These are phyloP conservation scores for Agonopterix subpropinquella DNA, from an alignment of 2,888 invertebrate genomes.

Conservation along the genomic window DNA sequence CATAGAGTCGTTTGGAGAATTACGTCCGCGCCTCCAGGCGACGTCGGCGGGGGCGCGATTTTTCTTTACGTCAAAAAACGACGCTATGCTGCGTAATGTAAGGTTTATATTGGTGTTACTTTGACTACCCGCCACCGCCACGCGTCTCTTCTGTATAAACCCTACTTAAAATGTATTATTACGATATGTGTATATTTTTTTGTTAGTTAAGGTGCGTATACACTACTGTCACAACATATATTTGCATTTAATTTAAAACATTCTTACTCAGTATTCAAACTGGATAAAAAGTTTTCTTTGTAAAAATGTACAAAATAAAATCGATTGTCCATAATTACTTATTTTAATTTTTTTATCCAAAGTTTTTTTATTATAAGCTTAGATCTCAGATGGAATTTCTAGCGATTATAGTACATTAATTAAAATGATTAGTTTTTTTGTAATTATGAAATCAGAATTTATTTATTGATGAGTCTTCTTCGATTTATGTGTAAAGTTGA, in stretches of 20 bases:
- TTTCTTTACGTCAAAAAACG: no score
- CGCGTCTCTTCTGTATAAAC: no score
- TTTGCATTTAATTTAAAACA: conserved; percentile 41
- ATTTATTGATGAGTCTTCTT: conserved; percentile 59
- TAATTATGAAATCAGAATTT: conserved; percentile 63
- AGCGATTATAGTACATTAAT: conserved; percentile 26
- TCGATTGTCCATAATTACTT: conserved; percentile 55
- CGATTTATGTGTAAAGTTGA: conserved; percentile 56
- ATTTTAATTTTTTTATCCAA: conserved; percentile 67
- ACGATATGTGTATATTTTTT: conserved; percentile 30
- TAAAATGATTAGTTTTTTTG: conserved; percentile 56
- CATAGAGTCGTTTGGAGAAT: no score
- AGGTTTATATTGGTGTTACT: no score
- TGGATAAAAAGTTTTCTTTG: conserved; percentile 49
- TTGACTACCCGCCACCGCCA: no score
- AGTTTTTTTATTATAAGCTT: conserved; percentile 68
- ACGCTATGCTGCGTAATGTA: no score
- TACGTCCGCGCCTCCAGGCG: no score
- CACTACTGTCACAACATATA: conserved; percentile 49
- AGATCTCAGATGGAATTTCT: conserved; percentile 70
- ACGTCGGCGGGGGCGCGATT: no score
- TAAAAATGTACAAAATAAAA: conserved; percentile 67
- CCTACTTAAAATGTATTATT: conserved; percentile 49
- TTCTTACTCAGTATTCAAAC: conserved; percentile 45
- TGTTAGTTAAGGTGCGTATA: conserved; percentile 40